These are phyloP conservation scores for Pseudolycoriella hygida DNA, from an alignment of 2,888 invertebrate genomes.

Conservation along the genomic window DNA sequence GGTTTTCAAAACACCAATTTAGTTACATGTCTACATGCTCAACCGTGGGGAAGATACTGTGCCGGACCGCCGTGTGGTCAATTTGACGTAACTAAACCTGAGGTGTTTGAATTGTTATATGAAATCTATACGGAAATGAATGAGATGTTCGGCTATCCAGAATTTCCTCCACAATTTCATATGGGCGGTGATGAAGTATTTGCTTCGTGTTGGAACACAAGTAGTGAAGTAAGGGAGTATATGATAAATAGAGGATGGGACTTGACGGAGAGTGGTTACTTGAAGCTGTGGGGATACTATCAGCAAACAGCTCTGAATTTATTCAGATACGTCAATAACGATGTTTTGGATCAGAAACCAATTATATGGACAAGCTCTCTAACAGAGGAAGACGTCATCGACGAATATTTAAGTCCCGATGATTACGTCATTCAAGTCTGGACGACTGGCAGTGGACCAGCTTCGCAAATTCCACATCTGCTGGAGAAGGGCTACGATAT, in stretches of 20 bases:
- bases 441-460: constrained; percentile 42
- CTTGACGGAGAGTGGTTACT: constrained; percentile 32
- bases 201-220: constrained; percentile 58
- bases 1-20: constrained; percentile 60
- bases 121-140: constrained; percentile 64
- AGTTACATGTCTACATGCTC: constrained; percentile 49
- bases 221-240: constrained; percentile 44
- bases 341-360: constrained; percentile 30
- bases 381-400: constrained; percentile 39
- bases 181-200: constrained; percentile 74
- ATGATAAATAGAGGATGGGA: constrained; percentile 34
- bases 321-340: constrained; percentile 19
- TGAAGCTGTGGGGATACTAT: constrained; percentile 49
- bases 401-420: constrained; percentile 40
- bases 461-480: constrained; percentile 34
- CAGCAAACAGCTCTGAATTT: constrained; percentile 32
- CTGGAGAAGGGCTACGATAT: constrained; percentile 46
- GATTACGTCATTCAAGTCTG: constrained; percentile 62
- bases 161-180: constrained; percentile 58
- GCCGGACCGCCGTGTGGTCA: constrained; percentile 79
- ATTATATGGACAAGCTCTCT: constrained; percentile 61
- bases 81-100: constrained; percentile 53
- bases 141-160: constrained; percentile 31
- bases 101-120: constrained; percentile 47
- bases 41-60: constrained; percentile 52